Evolutionary conservation across 1,140 invertebrate genomes (phyloP).

Genomic region (Asbolus verrucosus): DNA sequence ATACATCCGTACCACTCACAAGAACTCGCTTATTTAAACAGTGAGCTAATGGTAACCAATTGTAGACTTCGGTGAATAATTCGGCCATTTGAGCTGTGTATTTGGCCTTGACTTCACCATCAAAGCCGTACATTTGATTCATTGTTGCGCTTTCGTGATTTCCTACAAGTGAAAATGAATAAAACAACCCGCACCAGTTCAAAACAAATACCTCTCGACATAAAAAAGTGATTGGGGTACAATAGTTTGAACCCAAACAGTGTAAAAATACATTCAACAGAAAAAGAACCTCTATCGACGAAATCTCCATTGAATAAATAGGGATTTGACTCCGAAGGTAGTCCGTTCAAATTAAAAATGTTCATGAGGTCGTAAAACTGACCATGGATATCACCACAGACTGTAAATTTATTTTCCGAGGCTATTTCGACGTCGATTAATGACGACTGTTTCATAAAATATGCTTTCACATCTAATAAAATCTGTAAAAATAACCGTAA

Average conservation of each 20-base stretch:
- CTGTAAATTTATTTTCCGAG: conserved; percentile 94
- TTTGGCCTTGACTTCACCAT: conserved; percentile 97
- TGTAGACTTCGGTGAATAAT: conserved; percentile 98
- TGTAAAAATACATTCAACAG: conserved; percentile 98
- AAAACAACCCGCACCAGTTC: not conserved
- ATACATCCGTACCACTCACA: conserved; percentile 68
- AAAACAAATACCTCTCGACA: conserved; percentile 87
- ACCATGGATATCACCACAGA: conserved; percentile 99
- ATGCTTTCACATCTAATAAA: conserved; percentile 88
- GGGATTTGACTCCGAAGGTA: conserved; percentile 95
- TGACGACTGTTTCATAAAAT: conserved; percentile 87
- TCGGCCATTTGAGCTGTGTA: conserved; percentile 95
- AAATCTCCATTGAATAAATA: conserved; percentile 99
- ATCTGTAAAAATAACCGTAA: conserved; percentile 75
- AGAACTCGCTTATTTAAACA: conserved; percentile 93
- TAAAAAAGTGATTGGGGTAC: conserved; percentile 97
- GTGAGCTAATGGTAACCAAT: conserved; percentile 96
- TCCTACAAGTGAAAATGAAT: conserved; percentile 71
- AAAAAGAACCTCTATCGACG: conserved; percentile 99
- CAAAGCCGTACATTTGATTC: conserved; percentile 99
- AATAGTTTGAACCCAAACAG: conserved; percentile 97
- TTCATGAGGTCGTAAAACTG: conserved; percentile 99
- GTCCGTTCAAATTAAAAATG: conserved; percentile 96
- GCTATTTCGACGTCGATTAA: conserved; percentile 91
- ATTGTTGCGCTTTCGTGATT: conserved; percentile 98